Evolutionary conservation across 2,888 invertebrate genomes (phyloP), one percentile per base, ranked within the genome.

Genomic region (Caenorhabditis angaria): DNA sequence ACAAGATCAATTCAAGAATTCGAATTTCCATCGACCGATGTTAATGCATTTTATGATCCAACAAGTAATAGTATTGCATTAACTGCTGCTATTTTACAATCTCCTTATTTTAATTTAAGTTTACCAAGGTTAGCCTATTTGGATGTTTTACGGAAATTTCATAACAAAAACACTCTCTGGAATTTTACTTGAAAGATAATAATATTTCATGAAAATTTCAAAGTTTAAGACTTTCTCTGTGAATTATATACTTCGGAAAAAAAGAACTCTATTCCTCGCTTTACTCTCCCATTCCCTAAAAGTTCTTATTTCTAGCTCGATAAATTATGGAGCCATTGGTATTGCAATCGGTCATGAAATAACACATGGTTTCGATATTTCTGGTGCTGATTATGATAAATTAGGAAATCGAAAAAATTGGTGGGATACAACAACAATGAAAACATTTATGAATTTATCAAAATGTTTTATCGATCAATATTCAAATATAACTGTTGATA

Each of bases 391-490:
- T 8, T 60, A 22, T 29, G 60, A 60, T 20, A 28, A 50, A 60
- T 14, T 25, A 4, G 60, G 60, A 29, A 60, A 60, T 32, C 50
- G 60, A 2, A 22, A 48, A 20, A 60, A 60, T 50, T 60, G 60
- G 60, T 60, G 60, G 60, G 60, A 60, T 29, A 10, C 12, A 32
- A 20, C 27, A n/a, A 60, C 60, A 29, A n/a, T 60, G 28, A 25
- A 28, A 18, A 48, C 20, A n/a, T 60, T 60, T 25, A 48, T 20
- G 29, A 51, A 60, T 20, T 18, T 24, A 3, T 14, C 60, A 12
- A 51, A 60, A 51, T 60, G 60, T 20, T 51, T 60, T 29, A 32
- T 60, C n/a, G 60, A 60, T 24, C 60, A 60, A 50, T 60, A 60
- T 28, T 29, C 29, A 1, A 50, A 51, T 22, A 24, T 60, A 10